phyloP scores from a whole-genome alignment of 1,140 invertebrate species.

The Phenacoccus solenopsis region DNA sequence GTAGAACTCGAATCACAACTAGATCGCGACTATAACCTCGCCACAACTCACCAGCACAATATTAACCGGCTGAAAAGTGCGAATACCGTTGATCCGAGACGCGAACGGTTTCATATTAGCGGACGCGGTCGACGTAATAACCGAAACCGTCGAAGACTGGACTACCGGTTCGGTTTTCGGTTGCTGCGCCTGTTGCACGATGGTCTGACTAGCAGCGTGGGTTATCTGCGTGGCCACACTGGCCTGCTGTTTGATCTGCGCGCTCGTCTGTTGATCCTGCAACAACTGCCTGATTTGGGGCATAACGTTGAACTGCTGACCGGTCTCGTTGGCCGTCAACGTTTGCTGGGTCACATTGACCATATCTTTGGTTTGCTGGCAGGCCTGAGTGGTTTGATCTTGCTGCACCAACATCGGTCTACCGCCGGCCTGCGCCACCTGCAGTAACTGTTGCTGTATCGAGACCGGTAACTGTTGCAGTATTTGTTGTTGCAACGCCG shows the following conservation, averaged over 20 bases:
- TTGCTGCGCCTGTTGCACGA: background rate
- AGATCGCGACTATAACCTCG: no score
- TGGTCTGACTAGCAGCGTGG: background rate
- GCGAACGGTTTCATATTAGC: constrained; percentile 4
- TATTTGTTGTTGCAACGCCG: constrained; percentile 16
- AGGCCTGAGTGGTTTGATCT: background rate
- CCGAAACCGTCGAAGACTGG: background rate
- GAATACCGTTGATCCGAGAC: constrained; percentile 16
- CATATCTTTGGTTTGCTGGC: background rate
- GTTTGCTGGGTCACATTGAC: background rate
- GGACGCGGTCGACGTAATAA: background rate
- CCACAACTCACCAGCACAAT: constrained; percentile 22
- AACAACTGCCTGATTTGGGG: background rate
- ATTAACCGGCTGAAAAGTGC: constrained; percentile 25
- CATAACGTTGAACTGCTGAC: background rate
- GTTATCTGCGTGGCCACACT: background rate
- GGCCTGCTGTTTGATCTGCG: background rate
- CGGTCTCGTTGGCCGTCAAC: background rate
- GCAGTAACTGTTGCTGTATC: constrained; percentile 17
- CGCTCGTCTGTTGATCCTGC: background rate
- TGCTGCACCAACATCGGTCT: background rate
- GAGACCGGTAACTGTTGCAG: constrained; percentile 26
- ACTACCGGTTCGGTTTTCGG: background rate
- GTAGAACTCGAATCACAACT: no score
- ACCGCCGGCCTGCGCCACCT: background rate